Percentiles rank a stretch among this genome's conserved stretches.
Conservation (phyloP, 2,797 vertebrate species). For the Amblyraja radiata region DNA sequence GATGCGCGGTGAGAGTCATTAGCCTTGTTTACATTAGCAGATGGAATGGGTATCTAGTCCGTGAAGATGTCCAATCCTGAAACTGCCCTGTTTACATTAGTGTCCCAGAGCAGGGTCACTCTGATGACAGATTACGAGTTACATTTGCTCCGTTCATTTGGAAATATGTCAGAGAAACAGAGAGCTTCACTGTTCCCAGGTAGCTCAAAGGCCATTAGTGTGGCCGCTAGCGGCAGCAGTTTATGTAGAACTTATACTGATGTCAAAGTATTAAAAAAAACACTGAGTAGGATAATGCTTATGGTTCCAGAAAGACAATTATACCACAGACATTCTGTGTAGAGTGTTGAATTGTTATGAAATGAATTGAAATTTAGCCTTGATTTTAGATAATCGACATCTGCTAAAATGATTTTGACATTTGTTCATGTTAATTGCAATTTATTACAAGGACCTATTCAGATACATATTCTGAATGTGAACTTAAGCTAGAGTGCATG, state of each 20-base stretch:
- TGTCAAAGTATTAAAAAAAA: slow-evolving; percentile 17
- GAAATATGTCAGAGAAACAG: neutral
- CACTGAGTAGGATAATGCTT: neutral
- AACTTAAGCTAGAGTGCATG: neutral
- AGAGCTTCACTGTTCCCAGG: neutral
- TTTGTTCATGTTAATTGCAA: neutral
- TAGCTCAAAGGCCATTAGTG: slow-evolving; percentile 15
- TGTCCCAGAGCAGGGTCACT: neutral
- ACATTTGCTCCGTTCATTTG: slow-evolving; percentile 9
- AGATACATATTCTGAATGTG: neutral
- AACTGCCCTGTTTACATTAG: slow-evolving; percentile 30
- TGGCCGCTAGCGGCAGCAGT: neutral
- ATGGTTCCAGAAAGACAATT: neutral
- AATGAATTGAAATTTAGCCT: neutral
- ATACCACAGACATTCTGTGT: neutral
- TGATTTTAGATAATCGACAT: neutral
- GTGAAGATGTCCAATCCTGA: neutral
- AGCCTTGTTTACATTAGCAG: slow-evolving; percentile 31
- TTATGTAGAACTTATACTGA: slow-evolving; percentile 16
- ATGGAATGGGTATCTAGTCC: slow-evolving; percentile 17
- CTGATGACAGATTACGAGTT: slow-evolving; percentile 24
- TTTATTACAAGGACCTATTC: neutral
- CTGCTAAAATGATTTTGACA: neutral
- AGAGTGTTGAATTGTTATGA: no score
- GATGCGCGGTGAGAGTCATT: slow-evolving; percentile 20